Evolutionary conservation across 1,140 invertebrate species (phyloP).

Genomic region (Pachypeltis micranthus): DNA sequence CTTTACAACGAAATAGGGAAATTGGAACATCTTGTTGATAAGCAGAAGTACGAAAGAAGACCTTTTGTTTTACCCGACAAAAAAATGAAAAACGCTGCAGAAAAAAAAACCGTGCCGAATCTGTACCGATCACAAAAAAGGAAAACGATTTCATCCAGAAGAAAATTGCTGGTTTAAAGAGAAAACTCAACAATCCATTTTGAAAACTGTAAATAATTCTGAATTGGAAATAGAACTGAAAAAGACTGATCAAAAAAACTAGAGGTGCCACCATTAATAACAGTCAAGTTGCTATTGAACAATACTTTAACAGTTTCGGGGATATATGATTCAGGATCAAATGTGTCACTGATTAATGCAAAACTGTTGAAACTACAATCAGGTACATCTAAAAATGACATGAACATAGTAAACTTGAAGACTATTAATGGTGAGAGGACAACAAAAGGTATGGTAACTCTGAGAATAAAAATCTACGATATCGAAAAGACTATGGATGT

Average conservation of each 20-base stretch:
- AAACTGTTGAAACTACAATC: background rate
- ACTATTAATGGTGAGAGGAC: background rate
- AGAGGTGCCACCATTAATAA: background rate
- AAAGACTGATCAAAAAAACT: background rate
- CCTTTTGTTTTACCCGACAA: too few species aligned
- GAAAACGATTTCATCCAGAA: too few species aligned
- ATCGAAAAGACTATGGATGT: background rate
- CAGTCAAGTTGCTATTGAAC: background rate
- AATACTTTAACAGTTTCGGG: background rate
- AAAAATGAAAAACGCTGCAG: too few species aligned
- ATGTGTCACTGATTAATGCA: background rate
- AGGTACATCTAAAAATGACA: background rate
- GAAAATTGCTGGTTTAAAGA: too few species aligned
- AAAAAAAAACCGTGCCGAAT: too few species aligned
- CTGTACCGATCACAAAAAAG: too few species aligned
- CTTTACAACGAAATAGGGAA: too few species aligned
- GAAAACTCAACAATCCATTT: too few species aligned
- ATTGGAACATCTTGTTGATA: too few species aligned
- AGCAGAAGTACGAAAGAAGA: too few species aligned
- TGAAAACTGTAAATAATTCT: background rate
- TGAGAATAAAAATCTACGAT: background rate
- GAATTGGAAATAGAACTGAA: background rate
- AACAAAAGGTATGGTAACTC: background rate
- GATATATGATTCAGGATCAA: background rate
- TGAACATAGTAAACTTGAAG: background rate